A percentile compares a stretch with the other conserved stretches of the same genome.
phyloP scores from a whole-genome alignment of 1,140 invertebrate species.

The Cepaea nemoralis region DNA sequence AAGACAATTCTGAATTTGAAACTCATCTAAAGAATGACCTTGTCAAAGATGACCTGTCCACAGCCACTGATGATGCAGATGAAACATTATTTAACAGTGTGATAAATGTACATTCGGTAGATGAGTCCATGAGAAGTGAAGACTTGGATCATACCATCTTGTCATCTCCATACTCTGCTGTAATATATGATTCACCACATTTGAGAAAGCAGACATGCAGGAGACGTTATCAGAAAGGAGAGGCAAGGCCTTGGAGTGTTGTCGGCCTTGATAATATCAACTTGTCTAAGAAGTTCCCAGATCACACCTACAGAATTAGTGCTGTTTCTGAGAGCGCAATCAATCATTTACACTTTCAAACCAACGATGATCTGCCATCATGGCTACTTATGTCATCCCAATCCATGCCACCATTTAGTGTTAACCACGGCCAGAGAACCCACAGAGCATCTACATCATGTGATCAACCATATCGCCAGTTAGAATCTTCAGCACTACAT shows the following conservation, averaged over 20 bases:
- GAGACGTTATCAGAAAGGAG: constrained; percentile 6
- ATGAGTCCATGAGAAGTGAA: constrained; percentile 38
- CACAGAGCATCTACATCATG: constrained; percentile 42
- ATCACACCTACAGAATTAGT: constrained; percentile 67
- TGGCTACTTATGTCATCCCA: constrained; percentile 33
- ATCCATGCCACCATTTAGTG: constrained; percentile 52
- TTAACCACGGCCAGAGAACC: constrained; percentile 29
- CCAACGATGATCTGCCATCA: constrained; percentile 46
- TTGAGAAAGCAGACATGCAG: constrained; percentile 46
- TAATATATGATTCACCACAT: constrained; percentile 43
- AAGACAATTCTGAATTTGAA: constrained; percentile 80
- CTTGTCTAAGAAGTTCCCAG: constrained; percentile 53
- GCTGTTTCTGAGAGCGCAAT: constrained; percentile 90
- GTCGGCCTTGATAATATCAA: constrained; percentile 83
- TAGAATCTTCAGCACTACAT: constrained; percentile 39
- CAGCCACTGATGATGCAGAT: constrained; percentile 53
- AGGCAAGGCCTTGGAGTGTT: constrained; percentile 84
- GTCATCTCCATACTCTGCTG: neutral
- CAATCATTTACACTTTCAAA: constrained; percentile 42
- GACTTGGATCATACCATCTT: constrained; percentile 39
- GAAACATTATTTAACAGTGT: constrained; percentile 56
- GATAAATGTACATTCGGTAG: constrained; percentile 52
- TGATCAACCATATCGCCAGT: constrained; percentile 48
- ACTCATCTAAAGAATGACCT: constrained; percentile 35
- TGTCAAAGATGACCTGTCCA: constrained; percentile 52